These are phyloP conservation scores for Falco berigora DNA, from an alignment of 2,797 vertebrate genomes.

Conservation along the genomic window DNA sequence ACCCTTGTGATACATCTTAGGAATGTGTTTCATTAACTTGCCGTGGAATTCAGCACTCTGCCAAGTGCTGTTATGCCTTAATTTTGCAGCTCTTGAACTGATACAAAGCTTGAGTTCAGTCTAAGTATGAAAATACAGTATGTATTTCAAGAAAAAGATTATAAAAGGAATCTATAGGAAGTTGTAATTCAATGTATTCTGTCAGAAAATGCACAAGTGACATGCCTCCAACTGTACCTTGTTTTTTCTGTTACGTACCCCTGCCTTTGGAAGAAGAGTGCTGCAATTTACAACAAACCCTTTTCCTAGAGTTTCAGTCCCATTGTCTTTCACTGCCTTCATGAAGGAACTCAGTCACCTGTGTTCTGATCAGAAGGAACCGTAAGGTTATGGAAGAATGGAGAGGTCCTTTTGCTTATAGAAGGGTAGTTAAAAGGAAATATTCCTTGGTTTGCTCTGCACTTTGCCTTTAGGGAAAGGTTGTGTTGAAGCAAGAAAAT, in stretches of 20 bases:
- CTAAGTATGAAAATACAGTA: background rate
- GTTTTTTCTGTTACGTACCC: background rate
- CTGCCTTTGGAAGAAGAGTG: background rate
- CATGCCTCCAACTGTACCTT: rapidly evolving
- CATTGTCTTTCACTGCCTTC: background rate
- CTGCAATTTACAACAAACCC: background rate
- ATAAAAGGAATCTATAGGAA: background rate
- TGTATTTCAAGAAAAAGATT: background rate
- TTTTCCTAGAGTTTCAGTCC: background rate
- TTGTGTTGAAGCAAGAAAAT: background rate
- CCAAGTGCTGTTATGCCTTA: background rate
- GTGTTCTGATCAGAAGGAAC: background rate
- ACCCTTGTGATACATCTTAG: background rate
- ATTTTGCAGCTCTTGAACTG: background rate
- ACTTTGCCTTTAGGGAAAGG: background rate
- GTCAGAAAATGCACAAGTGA: background rate
- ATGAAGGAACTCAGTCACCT: background rate
- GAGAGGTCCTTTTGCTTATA: background rate
- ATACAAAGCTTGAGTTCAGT: background rate
- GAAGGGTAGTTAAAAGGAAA: background rate
- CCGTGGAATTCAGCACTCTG: background rate
- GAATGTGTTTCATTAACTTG: background rate
- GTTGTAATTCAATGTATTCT: background rate
- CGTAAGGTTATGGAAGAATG: background rate
- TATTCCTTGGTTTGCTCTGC: background rate